Base-by-base conservation (phyloP, 2,888 invertebrate species). In the Dioctria linearis region DNA sequence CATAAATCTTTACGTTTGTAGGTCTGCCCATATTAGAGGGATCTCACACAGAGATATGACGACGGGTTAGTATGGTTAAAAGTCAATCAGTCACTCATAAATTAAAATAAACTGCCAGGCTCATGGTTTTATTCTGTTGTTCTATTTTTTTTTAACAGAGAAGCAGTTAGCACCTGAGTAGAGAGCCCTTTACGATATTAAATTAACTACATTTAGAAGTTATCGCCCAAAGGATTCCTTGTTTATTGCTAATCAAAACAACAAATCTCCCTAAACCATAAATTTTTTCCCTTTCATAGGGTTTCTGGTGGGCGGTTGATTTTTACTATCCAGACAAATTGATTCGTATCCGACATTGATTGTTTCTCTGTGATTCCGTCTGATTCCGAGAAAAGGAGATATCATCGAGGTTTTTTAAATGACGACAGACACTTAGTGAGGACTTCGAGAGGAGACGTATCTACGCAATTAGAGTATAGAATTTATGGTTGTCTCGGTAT, bases 21-120 rank as follows among this genome's bases (percentile, higher is more conserved):
- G 8, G n/a, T 4, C 49, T 69, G 51, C 51, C 69, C 69, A 25
- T 25, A 13, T 43, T 13, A 69, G 51, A 42, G 65, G 51, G 49
- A 25, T 69, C 69, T 37, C 69, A 69, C 51, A 11, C 37, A 39
- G 39, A 25, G 69, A 69, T 40, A 65, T 69, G 69, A 69, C 69
- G 49, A 40, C 69, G 69, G n/a, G 37, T 13, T 39, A 11, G 42
- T 37, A 25, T 25, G 25, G 25, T 49, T 37, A 25, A 42, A 49
- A 69, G 69, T 69, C 69, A 69, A 69, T 69, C 69, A 69, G 69
- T 69, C 69, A 51, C 37, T 69, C 69, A 51, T 69, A 69, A 69
- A 69, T 69, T 69, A 69, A 51, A 46, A 4, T n/a, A 11, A 25
- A 25, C 69, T 69, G 8, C 11, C 11, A 6, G 37, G 25, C n/a